Percentiles rank a stretch among this genome's conserved stretches.
Evolutionary conservation across 2,797 vertebrate species (phyloP).

Genomic region (Ispidina lecontei): DNA sequence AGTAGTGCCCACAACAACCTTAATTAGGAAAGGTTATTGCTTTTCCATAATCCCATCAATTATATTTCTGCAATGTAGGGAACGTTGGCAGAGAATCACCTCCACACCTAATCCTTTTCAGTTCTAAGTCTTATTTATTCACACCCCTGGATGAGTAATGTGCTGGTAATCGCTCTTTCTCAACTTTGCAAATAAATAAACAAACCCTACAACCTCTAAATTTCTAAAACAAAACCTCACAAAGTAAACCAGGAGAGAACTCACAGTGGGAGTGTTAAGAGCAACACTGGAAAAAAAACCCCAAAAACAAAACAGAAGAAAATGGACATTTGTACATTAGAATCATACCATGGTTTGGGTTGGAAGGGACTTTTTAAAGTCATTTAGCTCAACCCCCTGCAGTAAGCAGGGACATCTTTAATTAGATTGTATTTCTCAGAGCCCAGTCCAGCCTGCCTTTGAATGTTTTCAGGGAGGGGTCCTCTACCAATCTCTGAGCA

Average conservation of each 20-base stretch:
- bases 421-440: background rate
- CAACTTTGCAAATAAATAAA: background rate
- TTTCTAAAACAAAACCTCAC: background rate
- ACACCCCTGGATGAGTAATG: background rate
- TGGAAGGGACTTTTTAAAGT: background rate
- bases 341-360: background rate
- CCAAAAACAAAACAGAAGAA: no score
- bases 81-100: background rate
- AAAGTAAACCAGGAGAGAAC: background rate
- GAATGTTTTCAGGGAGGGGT: background rate
- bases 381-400: background rate
- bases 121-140: background rate
- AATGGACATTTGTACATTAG: background rate
- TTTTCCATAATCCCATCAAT: background rate
- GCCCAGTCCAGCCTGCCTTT: background rate
- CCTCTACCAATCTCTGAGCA: background rate
- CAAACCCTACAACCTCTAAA: background rate
- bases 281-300: rapidly evolving
- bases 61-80: background rate
- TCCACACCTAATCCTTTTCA: background rate
- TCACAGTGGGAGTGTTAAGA: background rate
- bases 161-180: background rate
- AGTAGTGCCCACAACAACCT: background rate
- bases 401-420: background rate
- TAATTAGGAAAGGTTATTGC: background rate